Base-by-base conservation (phyloP, 2,888 invertebrate genomes). In the Parasteatoda lunata region DNA sequence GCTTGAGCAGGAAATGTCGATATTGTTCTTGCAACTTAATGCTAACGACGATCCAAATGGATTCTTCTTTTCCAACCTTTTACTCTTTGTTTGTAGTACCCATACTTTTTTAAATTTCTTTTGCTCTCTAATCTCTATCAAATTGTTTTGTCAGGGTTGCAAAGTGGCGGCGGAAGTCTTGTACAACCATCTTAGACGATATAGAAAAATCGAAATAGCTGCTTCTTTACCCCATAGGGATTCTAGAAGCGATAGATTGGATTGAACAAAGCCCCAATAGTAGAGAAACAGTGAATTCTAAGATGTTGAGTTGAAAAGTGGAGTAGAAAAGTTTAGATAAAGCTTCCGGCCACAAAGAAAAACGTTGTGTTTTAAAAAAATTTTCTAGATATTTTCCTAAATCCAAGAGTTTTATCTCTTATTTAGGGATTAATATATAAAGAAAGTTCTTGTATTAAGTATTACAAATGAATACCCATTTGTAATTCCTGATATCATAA, bases 31-130 rank as follows among this genome's bases (percentile, higher is more conserved):
- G 47, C 13, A 66, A 66, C 52, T 73, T 78, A 84, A 84, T 84
- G 79, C 65, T 84, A 84, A 84, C 78, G 75, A 84, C 72, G 77
- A 77, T 77, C 84, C 66, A 77, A 83, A 83, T 68, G 68, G 73
- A 48, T 69, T 45, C 54, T 77, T 47, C 30, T 47, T 77, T 77
- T 77, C n/a, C 15, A 48, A 7, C 30, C 5, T 30, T 11, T 45
- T n/a, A 49, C 45, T 72, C 52, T 72, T 72, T 59, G 51, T 71
- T 71, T 30, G 45, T 30, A 69, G 9, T 15, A 3, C 71, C 30
- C 48, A 45, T 65, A 6, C n/a, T 68, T 81, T 52, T 59, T 59
- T n/a, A n/a, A 51, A 65, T 30, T 66, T 66, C 15, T 83, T 71
- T 71, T 47, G 4, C 11, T 5, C 30, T 75, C 45, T 65, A 76